phyloP scores from a whole-genome alignment of 2,113 vertebrate genomes.

The Podiceps cristatus region DNA sequence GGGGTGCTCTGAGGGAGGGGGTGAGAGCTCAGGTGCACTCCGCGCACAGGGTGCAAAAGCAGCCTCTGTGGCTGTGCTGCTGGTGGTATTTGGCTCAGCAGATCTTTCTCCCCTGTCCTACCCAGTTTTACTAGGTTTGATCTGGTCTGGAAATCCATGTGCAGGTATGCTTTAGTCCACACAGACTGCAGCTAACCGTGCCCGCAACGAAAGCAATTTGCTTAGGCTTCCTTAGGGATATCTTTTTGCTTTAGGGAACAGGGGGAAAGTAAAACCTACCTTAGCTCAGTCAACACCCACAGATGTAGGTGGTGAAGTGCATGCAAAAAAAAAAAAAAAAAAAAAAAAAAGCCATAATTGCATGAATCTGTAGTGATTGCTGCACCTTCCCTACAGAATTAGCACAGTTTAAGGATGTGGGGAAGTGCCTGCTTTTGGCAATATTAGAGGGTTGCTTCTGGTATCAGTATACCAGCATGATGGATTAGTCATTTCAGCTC shows the following conservation, averaged over 20 bases:
- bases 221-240: neutral
- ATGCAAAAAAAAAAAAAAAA: too few relatives aligned
- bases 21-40: neutral
- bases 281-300: neutral
- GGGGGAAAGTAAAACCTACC: neutral
- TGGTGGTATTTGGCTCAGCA: neutral
- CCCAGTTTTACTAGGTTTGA: neutral
- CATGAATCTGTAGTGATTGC: neutral
- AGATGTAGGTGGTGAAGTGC: neutral
- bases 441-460: neutral
- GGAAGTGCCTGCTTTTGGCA: neutral
- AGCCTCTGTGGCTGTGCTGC: neutral
- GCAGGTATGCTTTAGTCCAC: neutral
- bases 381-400: neutral
- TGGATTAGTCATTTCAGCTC: neutral
- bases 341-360: neutral
- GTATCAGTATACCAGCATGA: neutral
- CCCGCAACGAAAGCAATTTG: neutral
- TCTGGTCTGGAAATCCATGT: neutral
- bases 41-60: neutral
- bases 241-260: neutral
- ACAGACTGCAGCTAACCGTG: neutral
- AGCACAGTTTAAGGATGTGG: neutral
- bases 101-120: neutral
- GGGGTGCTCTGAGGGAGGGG: neutral